Evolutionary conservation across 1,140 invertebrate genomes (phyloP).

Genomic region (Pachyrhynchus sulphureomaculatus): DNA sequence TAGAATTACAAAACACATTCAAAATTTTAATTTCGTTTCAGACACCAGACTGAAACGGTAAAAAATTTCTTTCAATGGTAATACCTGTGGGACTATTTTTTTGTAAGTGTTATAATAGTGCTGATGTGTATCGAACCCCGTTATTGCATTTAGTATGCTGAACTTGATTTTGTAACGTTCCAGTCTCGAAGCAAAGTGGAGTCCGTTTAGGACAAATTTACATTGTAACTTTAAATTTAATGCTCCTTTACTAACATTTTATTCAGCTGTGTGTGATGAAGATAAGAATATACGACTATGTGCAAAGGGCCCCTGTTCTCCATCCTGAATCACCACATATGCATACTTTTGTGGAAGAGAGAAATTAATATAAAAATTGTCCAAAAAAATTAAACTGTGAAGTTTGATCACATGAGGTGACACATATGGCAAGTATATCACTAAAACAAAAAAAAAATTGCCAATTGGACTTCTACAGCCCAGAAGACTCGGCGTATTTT

Average conservation of each 20-base stretch:
- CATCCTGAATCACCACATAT: too few species aligned
- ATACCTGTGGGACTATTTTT: slow-evolving; percentile 8
- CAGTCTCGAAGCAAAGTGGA: not conserved
- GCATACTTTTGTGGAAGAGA: too few species aligned
- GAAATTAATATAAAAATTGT: too few species aligned
- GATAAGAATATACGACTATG: too few species aligned
- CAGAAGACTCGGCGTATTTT: too few species aligned
- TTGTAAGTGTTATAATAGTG: too few species aligned
- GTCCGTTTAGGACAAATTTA: not conserved
- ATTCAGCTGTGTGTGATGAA: slow-evolving; percentile 3
- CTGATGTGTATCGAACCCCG: not conserved
- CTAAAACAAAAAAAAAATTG: too few species aligned
- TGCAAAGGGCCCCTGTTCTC: too few species aligned
- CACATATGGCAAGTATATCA: too few species aligned
- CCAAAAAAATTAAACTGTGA: too few species aligned
- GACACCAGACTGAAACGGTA: not conserved
- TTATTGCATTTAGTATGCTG: slow-evolving; percentile 4
- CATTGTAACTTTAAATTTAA: slow-evolving; percentile 2
- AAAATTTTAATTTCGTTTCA: not conserved
- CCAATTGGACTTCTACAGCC: too few species aligned
- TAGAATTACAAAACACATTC: not conserved
- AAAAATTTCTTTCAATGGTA: not conserved
- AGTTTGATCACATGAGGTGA: too few species aligned
- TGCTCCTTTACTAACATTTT: not conserved
- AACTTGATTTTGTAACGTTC: slow-evolving; percentile 1